phyloP scores from a whole-genome alignment of 35 echinoderm and acorn worm species.

The Holothuria glaberrima region DNA sequence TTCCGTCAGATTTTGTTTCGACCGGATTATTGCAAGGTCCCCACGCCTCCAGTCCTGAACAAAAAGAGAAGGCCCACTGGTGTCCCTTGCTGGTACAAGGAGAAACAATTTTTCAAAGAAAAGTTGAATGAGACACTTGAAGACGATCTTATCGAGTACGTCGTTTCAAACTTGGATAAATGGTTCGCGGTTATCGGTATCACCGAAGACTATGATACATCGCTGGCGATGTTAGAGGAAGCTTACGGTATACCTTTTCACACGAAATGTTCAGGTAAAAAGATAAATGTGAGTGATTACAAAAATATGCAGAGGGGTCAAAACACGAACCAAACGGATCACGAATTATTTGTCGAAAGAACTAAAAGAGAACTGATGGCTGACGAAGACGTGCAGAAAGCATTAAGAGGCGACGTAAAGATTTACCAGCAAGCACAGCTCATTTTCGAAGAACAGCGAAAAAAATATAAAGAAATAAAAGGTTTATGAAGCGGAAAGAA shows the following conservation, averaged over 20 bases:
- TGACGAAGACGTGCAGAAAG: slow-evolving; percentile 61
- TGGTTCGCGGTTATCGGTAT: slow-evolving; percentile 92
- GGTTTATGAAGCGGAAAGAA: background rate
- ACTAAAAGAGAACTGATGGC: slow-evolving; percentile 57
- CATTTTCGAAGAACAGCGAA: slow-evolving; percentile 78
- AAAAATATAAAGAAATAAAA: slow-evolving; percentile 11
- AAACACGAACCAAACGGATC: slow-evolving; percentile 38
- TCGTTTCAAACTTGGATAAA: slow-evolving; percentile 71
- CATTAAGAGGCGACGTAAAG: slow-evolving; percentile 59
- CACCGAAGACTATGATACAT: slow-evolving; percentile 81
- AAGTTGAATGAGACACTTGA: slow-evolving; percentile 48
- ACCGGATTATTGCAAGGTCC: slow-evolving; percentile 68
- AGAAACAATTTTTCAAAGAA: slow-evolving; percentile 68
- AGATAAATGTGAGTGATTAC: slow-evolving; percentile 72
- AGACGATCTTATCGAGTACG: slow-evolving; percentile 58
- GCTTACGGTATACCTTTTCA: slow-evolving; percentile 77
- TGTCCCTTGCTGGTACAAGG: slow-evolving; percentile 86
- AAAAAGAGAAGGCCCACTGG: slow-evolving; percentile 6
- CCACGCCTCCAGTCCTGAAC: slow-evolving; percentile 22
- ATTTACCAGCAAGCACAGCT: slow-evolving; percentile 74
- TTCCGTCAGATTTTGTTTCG: slow-evolving; percentile 84
- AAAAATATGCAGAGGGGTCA: slow-evolving; percentile 40
- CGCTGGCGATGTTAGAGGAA: slow-evolving; percentile 74
- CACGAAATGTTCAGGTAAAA: slow-evolving; percentile 63
- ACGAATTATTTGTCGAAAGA: slow-evolving; percentile 24